These are phyloP conservation scores for Chorisops tibialis DNA, from an alignment of 2,888 invertebrate species.

Conservation along the genomic window DNA sequence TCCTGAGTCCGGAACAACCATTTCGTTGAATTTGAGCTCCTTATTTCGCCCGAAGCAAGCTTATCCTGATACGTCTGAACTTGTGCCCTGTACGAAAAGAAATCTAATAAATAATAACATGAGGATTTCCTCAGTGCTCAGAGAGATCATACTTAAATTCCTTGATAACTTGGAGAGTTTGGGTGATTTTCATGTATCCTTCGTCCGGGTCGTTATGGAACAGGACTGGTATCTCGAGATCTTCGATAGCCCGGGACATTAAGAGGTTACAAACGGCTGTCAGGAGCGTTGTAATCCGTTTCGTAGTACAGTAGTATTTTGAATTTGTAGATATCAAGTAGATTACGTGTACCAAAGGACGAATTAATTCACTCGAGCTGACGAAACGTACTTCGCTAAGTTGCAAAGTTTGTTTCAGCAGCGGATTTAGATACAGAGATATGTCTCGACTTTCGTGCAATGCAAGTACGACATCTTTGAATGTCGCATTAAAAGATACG, in stretches of 20 bases:
- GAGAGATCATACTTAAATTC: constrained; percentile 56
- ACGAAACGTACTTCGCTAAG: constrained; percentile 71
- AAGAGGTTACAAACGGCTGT: constrained; percentile 79
- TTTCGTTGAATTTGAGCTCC: constrained; percentile 50
- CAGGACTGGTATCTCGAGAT: constrained; percentile 73
- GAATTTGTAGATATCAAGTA: constrained; percentile 86
- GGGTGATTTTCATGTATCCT: constrained; percentile 61
- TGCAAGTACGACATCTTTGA: constrained; percentile 69
- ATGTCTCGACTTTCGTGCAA: constrained; percentile 85
- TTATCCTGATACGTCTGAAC: constrained; percentile 44
- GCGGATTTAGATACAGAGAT: constrained; percentile 73
- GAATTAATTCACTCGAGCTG: constrained; percentile 60
- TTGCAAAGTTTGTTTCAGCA: constrained; percentile 53
- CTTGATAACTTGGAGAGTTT: constrained; percentile 56
- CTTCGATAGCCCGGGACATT: constrained; percentile 71
- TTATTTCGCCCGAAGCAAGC: neutral
- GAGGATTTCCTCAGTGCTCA: neutral
- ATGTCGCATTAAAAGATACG: constrained; percentile 71
- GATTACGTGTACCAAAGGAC: constrained; percentile 77
- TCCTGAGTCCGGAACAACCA: constrained; percentile 75
- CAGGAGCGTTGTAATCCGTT: constrained; percentile 67
- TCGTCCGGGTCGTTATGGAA: constrained; percentile 86
- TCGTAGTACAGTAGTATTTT: constrained; percentile 66
- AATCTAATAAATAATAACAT: neutral
- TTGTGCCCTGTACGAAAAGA: constrained; percentile 39